phyloP scores from a whole-genome alignment of 2,113 vertebrate genomes.

The Trogon surrucura region DNA sequence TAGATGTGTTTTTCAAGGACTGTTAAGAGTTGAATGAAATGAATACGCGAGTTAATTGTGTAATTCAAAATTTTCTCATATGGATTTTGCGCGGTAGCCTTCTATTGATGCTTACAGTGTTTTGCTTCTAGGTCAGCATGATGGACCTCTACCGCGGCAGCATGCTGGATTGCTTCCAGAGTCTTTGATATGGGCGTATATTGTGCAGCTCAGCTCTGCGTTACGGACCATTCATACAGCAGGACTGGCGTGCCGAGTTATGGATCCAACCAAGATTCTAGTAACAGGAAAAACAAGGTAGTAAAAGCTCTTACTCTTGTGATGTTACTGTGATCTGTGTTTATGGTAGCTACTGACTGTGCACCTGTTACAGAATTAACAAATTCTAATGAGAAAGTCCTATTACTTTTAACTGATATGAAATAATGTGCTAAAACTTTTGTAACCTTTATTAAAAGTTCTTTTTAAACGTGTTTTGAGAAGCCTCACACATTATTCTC shows the following conservation, averaged over 20 bases:
- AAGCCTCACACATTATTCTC: neutral
- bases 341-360: neutral
- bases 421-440: neutral
- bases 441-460: neutral
- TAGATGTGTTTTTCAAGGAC: neutral
- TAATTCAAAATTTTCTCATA: neutral
- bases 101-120: neutral
- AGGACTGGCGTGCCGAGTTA: constrained; percentile 94
- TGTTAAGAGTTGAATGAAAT: neutral
- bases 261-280: constrained; percentile 99
- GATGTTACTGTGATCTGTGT: neutral
- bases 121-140: constrained; percentile 86
- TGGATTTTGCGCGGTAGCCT: neutral
- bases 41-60: neutral
- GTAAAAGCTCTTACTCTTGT: neutral
- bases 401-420: neutral
- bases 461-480: neutral
- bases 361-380: neutral
- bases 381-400: neutral
- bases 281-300: constrained; percentile 98
- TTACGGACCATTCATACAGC: constrained; percentile 96
- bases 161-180: constrained; percentile 95
- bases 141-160: constrained; percentile 93
- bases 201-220: constrained; percentile 96
- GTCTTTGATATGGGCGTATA: constrained; percentile 98